Evolutionary conservation across 1,140 invertebrate species (phyloP).

Genomic region (Rhagoletis zephyria): DNA sequence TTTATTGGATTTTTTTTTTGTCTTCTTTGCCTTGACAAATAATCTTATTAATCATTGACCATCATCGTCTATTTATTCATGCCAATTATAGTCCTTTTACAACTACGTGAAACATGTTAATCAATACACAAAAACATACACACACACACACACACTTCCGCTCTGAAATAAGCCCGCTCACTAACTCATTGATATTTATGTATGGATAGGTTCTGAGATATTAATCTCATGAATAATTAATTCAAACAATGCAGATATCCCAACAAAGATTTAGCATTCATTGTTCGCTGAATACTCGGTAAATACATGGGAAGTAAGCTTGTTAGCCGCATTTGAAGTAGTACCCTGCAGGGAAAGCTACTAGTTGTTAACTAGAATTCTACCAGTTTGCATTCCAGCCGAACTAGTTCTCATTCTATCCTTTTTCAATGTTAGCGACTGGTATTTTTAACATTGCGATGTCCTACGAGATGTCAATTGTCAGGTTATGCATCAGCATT

Average conservation of each 20-base stretch:
- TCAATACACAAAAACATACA: not conserved
- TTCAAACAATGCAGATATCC: not conserved
- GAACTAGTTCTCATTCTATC: too few relatives aligned
- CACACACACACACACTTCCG: not conserved
- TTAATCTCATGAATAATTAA: slow-evolving; percentile 43
- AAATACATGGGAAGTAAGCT: not conserved
- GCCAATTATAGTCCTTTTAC: not conserved
- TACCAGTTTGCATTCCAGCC: too few relatives aligned
- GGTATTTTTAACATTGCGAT: too few relatives aligned
- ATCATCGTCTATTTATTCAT: not conserved
- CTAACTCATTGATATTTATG: not conserved
- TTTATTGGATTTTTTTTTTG: not conserved
- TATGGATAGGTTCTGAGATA: not conserved
- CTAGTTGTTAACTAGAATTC: too few relatives aligned
- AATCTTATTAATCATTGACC: not conserved
- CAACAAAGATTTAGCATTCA: not conserved
- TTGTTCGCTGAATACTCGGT: not conserved
- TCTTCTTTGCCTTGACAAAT: not conserved
- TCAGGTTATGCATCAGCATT: too few relatives aligned
- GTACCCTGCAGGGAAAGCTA: too few relatives aligned
- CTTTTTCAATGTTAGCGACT: too few relatives aligned
- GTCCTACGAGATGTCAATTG: too few relatives aligned
- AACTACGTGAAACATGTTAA: not conserved
- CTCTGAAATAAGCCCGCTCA: not conserved
- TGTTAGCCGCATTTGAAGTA: not conserved